A percentile compares a stretch with the other conserved stretches of the same genome.
Conservation (phyloP, 2,797 vertebrate species). For the Sciurus carolinensis region DNA sequence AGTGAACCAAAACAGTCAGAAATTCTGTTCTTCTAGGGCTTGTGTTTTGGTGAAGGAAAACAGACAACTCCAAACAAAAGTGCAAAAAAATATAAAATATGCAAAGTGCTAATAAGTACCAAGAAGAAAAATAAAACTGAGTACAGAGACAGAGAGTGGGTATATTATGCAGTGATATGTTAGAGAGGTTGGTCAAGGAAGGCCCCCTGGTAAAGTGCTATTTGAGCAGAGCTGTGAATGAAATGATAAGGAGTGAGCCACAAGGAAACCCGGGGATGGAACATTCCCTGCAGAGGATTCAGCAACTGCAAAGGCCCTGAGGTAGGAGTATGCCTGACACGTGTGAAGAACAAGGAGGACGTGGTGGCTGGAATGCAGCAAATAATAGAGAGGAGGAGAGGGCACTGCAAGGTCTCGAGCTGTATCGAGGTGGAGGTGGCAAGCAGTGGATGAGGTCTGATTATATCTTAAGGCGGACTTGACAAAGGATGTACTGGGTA, state of each 20-base stretch:
- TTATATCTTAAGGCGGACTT: constrained; percentile 9
- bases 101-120: background rate
- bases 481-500: background rate
- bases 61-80: background rate
- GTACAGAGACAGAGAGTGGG: background rate
- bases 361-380: background rate
- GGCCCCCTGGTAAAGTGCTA: background rate
- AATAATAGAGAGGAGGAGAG: background rate
- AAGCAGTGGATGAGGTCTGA: background rate
- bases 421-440: background rate
- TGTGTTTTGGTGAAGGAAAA: constrained; percentile 37
- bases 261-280: background rate
- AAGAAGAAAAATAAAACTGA: constrained; percentile 11
- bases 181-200: background rate
- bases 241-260: background rate
- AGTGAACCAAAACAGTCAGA: constrained; percentile 16
- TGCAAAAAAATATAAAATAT: background rate
- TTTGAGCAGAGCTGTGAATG: constrained; percentile 4
- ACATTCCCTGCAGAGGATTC: background rate
- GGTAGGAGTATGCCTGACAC: background rate
- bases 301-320: background rate
- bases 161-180: background rate
- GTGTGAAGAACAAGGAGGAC: constrained; percentile 11
- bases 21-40: background rate
- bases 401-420: background rate